Evolutionary conservation across 2,797 vertebrate genomes (phyloP), one percentile per base, ranked within the genome.

Genomic region (Odontamblyopus lacepedii): DNA sequence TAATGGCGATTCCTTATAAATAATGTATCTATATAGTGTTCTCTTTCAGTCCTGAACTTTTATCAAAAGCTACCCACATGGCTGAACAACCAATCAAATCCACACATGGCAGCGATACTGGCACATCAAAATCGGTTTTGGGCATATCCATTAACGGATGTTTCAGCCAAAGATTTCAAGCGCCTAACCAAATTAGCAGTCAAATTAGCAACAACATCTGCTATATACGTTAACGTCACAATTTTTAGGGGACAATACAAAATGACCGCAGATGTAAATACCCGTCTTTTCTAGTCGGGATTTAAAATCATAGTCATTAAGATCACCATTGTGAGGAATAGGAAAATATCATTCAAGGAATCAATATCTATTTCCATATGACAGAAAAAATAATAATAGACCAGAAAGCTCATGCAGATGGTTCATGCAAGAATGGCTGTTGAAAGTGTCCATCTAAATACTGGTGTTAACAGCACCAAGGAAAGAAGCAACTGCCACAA

Each of bases 101-200:
- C 23, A 3, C 67, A 1, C 32, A 35, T 7, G 8, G 56, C 27
- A 66, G 70, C 27, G 86, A 89, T 80, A 74, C 74, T 55, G 73
- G 70, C 80, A 8, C 66, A 86, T 83, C 61, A 62, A 70, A 77
- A 85, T 81, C 70, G 60, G 86, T 87, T 69, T 83, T 75, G 79
- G 81, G 85, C 82, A 89, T 88, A 87, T 93, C 89, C 89, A 82
- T 91, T 92, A 92, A 93, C 88, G 91, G 88, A 89, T 86, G 83
- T 91, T 89, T 90, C 64, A 51, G 70, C 87, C 80, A 74, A 79
- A 63, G 79, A 81, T 90, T 90, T 92, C 89, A 91, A 92, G 88
- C 80, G 82, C 79, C 78, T 95, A 97, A 93, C 92, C 96, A 97
- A 97, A 97, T 96, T 76, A 93, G 95, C 85, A 98, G 95, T 96